These are phyloP conservation scores for Andrena praecox DNA, from an alignment of 2,888 invertebrate species.

Conservation along the genomic window DNA sequence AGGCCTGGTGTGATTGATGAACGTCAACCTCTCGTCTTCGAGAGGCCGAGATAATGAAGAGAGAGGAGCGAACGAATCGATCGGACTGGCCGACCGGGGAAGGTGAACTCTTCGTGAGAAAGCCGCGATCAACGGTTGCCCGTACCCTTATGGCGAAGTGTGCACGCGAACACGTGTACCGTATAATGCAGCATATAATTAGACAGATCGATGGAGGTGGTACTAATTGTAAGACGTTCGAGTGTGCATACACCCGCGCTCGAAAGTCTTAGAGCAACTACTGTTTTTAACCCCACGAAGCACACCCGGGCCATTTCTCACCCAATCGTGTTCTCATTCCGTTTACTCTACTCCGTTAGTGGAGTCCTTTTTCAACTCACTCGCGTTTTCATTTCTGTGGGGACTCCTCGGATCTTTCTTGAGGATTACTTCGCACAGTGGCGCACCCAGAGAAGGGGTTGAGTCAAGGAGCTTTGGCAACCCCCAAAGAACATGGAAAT, in stretches of 20 bases:
- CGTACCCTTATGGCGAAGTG: slow-evolving; percentile 10
- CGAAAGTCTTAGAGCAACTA: no score
- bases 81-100: slow-evolving; percentile 36
- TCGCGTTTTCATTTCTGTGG: no score
- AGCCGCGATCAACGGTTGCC: slow-evolving; percentile 48
- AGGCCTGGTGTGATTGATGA: slow-evolving; percentile 44
- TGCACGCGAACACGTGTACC: slow-evolving; percentile 50
- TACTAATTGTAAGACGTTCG: slow-evolving; percentile 5
- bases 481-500: no score
- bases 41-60: slow-evolving; percentile 37
- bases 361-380: no score
- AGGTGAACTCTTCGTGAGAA: slow-evolving; percentile 53
- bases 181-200: slow-evolving; percentile 58
- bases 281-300: not conserved
- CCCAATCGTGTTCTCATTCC: no score
- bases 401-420: no score
- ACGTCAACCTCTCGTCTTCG: slow-evolving; percentile 35
- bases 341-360: no score
- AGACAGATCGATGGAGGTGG: slow-evolving; percentile 50
- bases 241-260: not conserved
- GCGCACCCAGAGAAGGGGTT: no score
- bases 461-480: no score
- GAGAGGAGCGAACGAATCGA: slow-evolving; percentile 36
- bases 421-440: no score
- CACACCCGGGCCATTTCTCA: not conserved